A percentile compares a stretch with the other conserved stretches of the same genome.
These are phyloP conservation scores for Leptogaster cylindrica DNA, from an alignment of 2,888 invertebrate genomes.

Conservation along the genomic window DNA sequence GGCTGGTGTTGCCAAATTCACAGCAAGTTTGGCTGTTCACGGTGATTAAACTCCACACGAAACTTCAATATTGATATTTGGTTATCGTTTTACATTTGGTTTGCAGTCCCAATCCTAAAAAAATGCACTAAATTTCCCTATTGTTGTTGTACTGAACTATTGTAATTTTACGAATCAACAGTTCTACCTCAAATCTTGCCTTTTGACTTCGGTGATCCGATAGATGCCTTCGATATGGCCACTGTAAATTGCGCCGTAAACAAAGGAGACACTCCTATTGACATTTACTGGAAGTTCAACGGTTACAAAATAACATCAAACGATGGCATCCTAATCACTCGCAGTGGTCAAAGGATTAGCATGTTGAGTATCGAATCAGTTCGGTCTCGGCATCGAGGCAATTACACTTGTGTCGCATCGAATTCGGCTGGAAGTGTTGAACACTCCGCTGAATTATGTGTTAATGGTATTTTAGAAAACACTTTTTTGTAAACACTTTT, in stretches of 20 bases:
- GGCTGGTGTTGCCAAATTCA: slow-evolving; percentile 66
- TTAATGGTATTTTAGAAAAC: slow-evolving; percentile 51
- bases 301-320: slow-evolving; percentile 56
- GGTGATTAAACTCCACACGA: no score
- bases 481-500: no score
- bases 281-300: slow-evolving; percentile 68
- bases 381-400: slow-evolving; percentile 66
- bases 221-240: slow-evolving; percentile 65
- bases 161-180: slow-evolving; percentile 51
- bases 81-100: not conserved
- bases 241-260: slow-evolving; percentile 66
- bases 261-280: slow-evolving; percentile 69
- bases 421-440: slow-evolving; percentile 65
- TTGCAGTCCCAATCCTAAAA: not conserved
- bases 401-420: slow-evolving; percentile 68
- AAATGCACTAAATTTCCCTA: slow-evolving; percentile 4
- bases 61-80: no score
- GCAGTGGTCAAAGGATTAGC: slow-evolving; percentile 60
- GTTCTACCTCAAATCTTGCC: slow-evolving; percentile 67
- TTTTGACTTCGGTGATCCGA: slow-evolving; percentile 65
- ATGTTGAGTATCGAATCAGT: slow-evolving; percentile 67
- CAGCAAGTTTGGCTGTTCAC: slow-evolving; percentile 67
- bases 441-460: slow-evolving; percentile 57
- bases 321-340: slow-evolving; percentile 52
- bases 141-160: no score